phyloP scores from a whole-genome alignment of 2,113 vertebrate species.

The Pardalotus punctatus region DNA sequence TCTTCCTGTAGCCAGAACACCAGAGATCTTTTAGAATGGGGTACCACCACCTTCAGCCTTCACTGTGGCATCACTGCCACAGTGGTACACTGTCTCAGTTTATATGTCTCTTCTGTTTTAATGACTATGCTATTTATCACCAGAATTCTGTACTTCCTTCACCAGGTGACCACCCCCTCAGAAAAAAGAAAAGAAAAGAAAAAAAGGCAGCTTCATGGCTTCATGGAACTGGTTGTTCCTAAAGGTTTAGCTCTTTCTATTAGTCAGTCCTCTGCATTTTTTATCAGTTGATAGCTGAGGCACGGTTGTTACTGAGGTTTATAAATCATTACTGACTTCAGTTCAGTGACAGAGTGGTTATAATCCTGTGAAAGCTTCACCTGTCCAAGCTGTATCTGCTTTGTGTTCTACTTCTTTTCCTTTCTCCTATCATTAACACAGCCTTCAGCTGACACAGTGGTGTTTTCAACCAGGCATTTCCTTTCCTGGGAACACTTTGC shows the following conservation, averaged over 20 bases:
- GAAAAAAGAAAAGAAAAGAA: background rate
- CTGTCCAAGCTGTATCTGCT: background rate
- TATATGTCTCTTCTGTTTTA: background rate
- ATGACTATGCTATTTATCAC: background rate
- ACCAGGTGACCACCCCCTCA: background rate
- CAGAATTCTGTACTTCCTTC: background rate
- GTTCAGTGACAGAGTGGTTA: background rate
- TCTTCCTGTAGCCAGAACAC: background rate
- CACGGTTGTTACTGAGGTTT: background rate
- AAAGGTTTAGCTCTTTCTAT: background rate
- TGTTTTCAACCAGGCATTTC: background rate
- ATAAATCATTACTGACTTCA: background rate
- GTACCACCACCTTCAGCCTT: background rate
- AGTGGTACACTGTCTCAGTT: background rate
- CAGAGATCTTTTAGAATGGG: background rate
- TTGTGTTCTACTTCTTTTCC: background rate
- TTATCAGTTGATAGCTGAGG: background rate
- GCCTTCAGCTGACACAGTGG: fast-evolving
- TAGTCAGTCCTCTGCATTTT: background rate
- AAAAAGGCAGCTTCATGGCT: background rate
- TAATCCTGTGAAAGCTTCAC: background rate
- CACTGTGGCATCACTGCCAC: background rate
- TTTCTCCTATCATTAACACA: background rate
- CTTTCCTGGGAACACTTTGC: background rate
- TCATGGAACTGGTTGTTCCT: background rate